Percentiles rank a stretch among this genome's conserved stretches.
These are phyloP conservation scores for Epirrhoe tristata DNA, from an alignment of 2,888 invertebrate species.

Conservation along the genomic window DNA sequence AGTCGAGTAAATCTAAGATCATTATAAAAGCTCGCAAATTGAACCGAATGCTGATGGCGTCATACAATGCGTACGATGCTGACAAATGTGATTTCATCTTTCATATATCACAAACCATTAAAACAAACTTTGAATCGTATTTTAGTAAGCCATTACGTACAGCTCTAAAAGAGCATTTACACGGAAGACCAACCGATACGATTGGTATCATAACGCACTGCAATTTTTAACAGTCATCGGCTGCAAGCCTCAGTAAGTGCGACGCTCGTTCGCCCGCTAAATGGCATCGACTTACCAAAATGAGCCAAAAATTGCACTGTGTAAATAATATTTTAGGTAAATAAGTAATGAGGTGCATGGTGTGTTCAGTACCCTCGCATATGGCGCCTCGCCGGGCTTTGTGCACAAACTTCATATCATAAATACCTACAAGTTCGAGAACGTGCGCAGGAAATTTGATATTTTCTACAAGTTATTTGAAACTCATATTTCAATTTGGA, in stretches of 20 bases:
- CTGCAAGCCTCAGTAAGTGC: too few relatives aligned
- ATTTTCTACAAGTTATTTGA: conserved; percentile 29
- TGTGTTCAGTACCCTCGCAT: conserved; percentile 38
- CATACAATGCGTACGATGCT: too few relatives aligned
- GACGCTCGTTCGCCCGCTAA: too few relatives aligned
- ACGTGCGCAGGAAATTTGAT: conserved; percentile 38
- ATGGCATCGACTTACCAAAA: too few relatives aligned
- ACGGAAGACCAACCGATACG: too few relatives aligned
- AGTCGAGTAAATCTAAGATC: too few relatives aligned
- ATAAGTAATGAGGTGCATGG: conserved; percentile 15
- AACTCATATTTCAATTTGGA: conserved; percentile 33
- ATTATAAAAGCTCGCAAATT: too few relatives aligned
- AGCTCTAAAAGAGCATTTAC: neutral
- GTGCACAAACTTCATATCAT: conserved; percentile 55
- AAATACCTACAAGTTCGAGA: conserved; percentile 51
- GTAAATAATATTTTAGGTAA: neutral
- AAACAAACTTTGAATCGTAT: conserved; percentile 13
- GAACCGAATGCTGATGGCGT: too few relatives aligned
- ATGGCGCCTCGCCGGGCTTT: conserved; percentile 48
- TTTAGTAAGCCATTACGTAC: conserved; percentile 23
- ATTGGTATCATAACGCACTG: too few relatives aligned
- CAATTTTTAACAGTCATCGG: too few relatives aligned
- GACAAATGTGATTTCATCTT: too few relatives aligned
- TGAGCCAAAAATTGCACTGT: too few relatives aligned
- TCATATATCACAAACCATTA: conserved; percentile 8